A percentile compares a stretch with the other conserved stretches of the same genome.
Evolutionary conservation across 2,113 vertebrate genomes (phyloP).

Genomic region (Columba livia): DNA sequence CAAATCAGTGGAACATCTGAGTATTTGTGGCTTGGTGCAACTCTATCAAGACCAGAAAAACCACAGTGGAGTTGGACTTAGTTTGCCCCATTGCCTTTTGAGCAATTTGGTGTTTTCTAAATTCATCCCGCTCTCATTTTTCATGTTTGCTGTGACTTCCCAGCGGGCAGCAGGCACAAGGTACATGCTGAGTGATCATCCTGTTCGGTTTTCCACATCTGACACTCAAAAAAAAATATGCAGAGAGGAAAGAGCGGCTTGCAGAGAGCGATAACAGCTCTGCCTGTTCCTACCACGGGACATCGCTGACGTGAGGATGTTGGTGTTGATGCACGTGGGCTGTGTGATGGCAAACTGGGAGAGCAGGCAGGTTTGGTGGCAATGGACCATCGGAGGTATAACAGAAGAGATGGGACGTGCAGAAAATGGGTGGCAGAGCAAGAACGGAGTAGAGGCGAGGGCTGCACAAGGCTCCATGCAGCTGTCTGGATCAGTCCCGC

Average conservation of each 20-base stretch:
- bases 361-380: neutral
- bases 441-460: accelerated
- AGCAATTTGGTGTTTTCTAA: neutral
- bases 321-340: accelerated
- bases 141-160: neutral
- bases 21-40: neutral
- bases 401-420: neutral
- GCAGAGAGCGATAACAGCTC: neutral
- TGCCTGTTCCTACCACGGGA: neutral
- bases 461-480: neutral
- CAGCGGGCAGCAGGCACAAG: constrained; percentile 37
- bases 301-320: accelerated
- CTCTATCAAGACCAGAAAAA: neutral
- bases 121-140: constrained; percentile 13
- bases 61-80: neutral
- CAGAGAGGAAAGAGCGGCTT: neutral
- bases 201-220: constrained; percentile 29
- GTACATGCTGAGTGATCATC: constrained; percentile 24
- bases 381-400: neutral
- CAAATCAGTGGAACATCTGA: constrained; percentile 47
- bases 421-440: neutral
- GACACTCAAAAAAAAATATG: neutral
- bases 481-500: neutral
- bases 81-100: neutral
- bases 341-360: neutral